Base-by-base conservation (phyloP, 2,113 vertebrate genomes). In the Ploceus nigricollis region DNA sequence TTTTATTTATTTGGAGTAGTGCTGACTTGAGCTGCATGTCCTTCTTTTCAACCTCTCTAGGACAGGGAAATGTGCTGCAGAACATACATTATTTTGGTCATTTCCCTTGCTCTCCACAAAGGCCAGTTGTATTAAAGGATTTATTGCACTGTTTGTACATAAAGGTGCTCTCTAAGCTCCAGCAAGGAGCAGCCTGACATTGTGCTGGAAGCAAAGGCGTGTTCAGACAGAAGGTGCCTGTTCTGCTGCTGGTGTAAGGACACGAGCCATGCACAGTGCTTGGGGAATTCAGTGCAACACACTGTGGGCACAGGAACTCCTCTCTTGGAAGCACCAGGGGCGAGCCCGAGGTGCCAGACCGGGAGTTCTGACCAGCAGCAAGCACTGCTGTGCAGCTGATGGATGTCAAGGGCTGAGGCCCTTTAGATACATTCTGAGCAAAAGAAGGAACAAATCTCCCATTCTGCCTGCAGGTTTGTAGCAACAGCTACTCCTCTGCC, bases 271-370 rank as follows among this genome's bases (percentile, higher is more conserved):
- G 39, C 35, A 39, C 25, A 42, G 28, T 20, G 23, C 53, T 83
- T 65, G 89, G 82, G 45, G 33, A 87, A 66, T 65, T 65, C 35
- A 28, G 53, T 87, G 65, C n/a, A 58, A 8, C 7, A 60, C 33
- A 10, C 17, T 28, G 7, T 6, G 5, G 80, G 63, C 51, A 56
- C 27, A 12, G 27, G 45, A 42, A 21, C 56, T 81, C 11, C 42
- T 71, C 65, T 33, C 70, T 23, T 23, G 69, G 64, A 60, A 82
- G 24, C 7, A 1, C 48, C 42, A 15, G 51, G 79, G 83, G 87
- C 3, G 6, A 65, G n/a, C 19, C 0, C 0, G 48, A 58, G 37
- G n/a, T 71, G 60, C 72, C 0, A 0, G 70, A 4, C 53, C 33
- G 42, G 16, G 69, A 79, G 45, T 13, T 76, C 31, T 12, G 27